Evolutionary conservation across 2,113 vertebrate genomes (phyloP).

Genomic region (Vombatus ursinus): DNA sequence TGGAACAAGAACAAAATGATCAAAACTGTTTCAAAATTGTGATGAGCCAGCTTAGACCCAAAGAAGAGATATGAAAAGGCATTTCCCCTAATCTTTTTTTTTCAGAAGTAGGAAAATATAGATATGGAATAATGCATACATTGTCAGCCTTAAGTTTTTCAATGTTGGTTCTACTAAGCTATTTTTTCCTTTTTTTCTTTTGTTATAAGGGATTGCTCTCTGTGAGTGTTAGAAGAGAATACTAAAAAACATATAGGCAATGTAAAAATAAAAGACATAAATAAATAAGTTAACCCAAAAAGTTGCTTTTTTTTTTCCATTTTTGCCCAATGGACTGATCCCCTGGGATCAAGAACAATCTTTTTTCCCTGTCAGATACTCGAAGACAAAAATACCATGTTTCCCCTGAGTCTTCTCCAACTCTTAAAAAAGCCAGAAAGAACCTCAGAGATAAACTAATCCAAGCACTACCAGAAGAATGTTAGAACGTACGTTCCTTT

Average conservation of each 20-base stretch:
- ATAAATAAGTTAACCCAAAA: not conserved
- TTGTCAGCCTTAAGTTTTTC: not conserved
- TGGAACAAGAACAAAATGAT: not conserved
- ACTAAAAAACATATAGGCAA: not conserved
- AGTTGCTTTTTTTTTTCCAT: not conserved
- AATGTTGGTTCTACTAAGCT: not conserved
- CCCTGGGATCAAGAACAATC: not conserved
- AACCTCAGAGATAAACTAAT: not conserved
- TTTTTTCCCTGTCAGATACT: not conserved
- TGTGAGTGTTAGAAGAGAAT: not conserved
- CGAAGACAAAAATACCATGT: not conserved
- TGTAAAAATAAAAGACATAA: not conserved
- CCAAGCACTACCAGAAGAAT: not conserved
- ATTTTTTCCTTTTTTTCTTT: not conserved
- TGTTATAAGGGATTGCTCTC: not conserved
- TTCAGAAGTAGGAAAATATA: not conserved
- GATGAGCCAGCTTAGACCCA: not conserved
- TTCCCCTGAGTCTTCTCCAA: not conserved
- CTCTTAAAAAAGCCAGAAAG: too few relatives aligned
- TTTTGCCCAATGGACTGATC: not conserved
- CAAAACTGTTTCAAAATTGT: not conserved
- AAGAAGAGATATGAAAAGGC: not conserved
- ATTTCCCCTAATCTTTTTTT: not conserved
- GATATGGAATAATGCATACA: not conserved
- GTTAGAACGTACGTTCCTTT: not conserved